Percentiles rank a stretch among this genome's conserved stretches.
These are phyloP conservation scores for Pyrocephalus nanus DNA, from an alignment of 2,797 vertebrate species.

Conservation along the genomic window DNA sequence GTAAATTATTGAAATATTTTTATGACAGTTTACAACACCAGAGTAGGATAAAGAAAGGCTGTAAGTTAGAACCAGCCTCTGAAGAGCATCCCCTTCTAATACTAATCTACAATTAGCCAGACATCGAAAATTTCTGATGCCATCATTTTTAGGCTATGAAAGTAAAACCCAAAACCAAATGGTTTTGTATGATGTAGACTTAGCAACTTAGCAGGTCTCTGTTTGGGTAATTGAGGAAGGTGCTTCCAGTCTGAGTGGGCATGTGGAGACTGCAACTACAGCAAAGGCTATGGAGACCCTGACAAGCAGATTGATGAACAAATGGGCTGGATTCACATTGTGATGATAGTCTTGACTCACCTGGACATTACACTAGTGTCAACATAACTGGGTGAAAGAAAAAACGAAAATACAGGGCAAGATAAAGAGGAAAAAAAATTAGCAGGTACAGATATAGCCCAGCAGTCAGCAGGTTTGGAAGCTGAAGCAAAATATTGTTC, in stretches of 20 bases:
- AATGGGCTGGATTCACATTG: not conserved
- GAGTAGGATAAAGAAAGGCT: not conserved
- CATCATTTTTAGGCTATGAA: not conserved
- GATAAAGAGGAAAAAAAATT: not conserved
- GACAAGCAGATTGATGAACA: not conserved
- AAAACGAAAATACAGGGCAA: not conserved
- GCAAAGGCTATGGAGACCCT: fast-evolving
- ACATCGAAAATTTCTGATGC: not conserved
- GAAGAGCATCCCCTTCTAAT: not conserved
- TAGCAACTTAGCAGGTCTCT: not conserved
- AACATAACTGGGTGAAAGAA: not conserved
- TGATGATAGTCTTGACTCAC: not conserved
- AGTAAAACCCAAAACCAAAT: not conserved
- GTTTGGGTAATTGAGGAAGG: not conserved
- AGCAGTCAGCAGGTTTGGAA: not conserved
- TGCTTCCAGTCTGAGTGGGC: not conserved
- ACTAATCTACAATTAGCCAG: not conserved
- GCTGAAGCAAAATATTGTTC: not conserved
- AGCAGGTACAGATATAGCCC: not conserved
- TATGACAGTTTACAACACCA: not conserved
- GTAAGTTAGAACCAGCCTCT: not conserved
- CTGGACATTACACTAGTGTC: not conserved
- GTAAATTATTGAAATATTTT: not conserved
- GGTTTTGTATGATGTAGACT: not conserved
- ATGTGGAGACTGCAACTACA: not conserved